These are phyloP conservation scores for Nephrotoma appendiculata DNA, from an alignment of 2,888 invertebrate genomes.

Conservation along the genomic window DNA sequence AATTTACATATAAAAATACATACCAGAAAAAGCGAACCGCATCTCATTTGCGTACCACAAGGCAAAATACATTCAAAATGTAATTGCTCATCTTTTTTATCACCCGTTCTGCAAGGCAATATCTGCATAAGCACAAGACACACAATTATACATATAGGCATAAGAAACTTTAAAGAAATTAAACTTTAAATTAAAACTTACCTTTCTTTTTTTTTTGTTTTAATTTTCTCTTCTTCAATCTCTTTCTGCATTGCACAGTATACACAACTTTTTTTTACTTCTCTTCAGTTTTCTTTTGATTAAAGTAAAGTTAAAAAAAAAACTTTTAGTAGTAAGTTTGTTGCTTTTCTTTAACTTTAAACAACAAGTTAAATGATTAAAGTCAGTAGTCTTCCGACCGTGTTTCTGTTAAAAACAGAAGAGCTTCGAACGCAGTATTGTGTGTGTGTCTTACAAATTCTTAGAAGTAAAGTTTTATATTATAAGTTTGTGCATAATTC, in stretches of 20 bases:
- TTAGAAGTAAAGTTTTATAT: not conserved
- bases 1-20: no score
- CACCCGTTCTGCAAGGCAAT: not conserved
- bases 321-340: not conserved
- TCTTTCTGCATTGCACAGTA: not conserved
- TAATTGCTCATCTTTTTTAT: not conserved
- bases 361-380: constrained; percentile 2
- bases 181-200: not conserved
- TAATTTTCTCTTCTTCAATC: not conserved
- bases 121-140: not conserved
- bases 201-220: not conserved
- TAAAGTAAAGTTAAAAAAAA: not conserved
- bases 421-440: not conserved
- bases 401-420: not conserved
- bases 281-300: not conserved
- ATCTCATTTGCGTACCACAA: no score
- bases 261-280: not conserved
- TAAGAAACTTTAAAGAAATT: not conserved
- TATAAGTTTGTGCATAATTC: not conserved
- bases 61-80: not conserved
- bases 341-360: constrained; percentile 1
- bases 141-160: not conserved
- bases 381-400: constrained; percentile 4
- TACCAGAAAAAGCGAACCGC: no score
- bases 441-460: not conserved